Evolutionary conservation across 2,888 invertebrate species (phyloP), one percentile per base, ranked within the genome.

Genomic region (Masnerella sp.): DNA sequence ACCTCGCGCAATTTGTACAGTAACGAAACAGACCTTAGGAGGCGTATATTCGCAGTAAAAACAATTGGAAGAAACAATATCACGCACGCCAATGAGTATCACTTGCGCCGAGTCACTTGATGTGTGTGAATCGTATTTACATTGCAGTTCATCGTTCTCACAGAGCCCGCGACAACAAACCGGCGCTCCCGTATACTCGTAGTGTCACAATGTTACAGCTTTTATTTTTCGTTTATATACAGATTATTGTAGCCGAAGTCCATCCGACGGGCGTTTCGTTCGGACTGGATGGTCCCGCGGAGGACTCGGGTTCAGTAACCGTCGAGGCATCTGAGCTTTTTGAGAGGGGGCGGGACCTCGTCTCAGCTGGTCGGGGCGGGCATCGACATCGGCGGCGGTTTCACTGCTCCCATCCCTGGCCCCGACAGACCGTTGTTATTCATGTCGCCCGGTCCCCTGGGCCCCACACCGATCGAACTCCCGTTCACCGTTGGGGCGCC

Each of bases 341-440:
- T 87, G 79, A 84, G 62, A 20, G 86, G 85, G 45, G 87, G 87
- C 62, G 81, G 81, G 52, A 83, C 85, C 84, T 86, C 86, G 83
- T 87, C 86, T 87, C 87, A 87, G 87, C 87, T 87, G 76, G 86
- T 86, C 75, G 87, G 86, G 18, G 87, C 86, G 36, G 86, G 84
- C 86, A 87, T 87, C 71, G 86, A 81, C 84, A 87, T 85, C 42
- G 87, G 87, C n/a, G 86, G 81, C 52, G 86, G 83, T 76, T 87
- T 87, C 14, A 87, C 85, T 17, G 85, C 78, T 2, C 86, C 87
- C 15, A 84, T 75, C 9, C 85, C 86, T 2, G 86, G 85, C 5
- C 85, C 87, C 20, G 87, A 85, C 11, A 87, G 77, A 12, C 87
- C 87, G 61, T 87, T 87, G 79, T 87, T 87, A 80, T 87, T 87